Evolutionary conservation across 23 tunicate species (phyloP).

Genomic region (Phallusia fumigata): DNA sequence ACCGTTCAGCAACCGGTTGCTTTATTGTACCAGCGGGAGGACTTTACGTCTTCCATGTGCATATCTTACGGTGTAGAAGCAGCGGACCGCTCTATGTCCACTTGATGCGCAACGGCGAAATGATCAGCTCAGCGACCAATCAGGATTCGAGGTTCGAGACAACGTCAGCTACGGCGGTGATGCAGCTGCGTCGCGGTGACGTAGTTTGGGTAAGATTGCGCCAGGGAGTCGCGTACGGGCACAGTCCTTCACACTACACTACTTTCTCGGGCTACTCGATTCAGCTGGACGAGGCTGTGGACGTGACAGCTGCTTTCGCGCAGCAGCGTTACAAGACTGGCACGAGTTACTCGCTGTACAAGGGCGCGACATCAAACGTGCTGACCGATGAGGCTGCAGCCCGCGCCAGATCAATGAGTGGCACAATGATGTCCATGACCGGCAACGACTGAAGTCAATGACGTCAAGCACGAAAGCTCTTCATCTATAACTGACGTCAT

Average conservation of each 20-base stretch:
- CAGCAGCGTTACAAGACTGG: conserved; percentile 19
- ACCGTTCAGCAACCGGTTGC: conserved; percentile 73
- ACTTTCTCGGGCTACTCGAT: conserved; percentile 93
- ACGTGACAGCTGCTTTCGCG: conserved; percentile 22
- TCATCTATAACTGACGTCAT: not conserved
- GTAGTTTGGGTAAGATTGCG: conserved; percentile 94
- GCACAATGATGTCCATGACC: conserved; percentile 16
- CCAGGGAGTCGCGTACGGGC: conserved; percentile 89
- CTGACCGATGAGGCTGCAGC: conserved; percentile 40
- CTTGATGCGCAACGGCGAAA: conserved; percentile 78
- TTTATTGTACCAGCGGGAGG: conserved; percentile 95
- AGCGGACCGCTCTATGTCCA: conserved; percentile 77
- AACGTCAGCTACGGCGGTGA: conserved; percentile 79
- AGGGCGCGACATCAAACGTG: conserved; percentile 12
- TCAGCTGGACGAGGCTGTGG: conserved; percentile 52
- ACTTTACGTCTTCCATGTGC: conserved; percentile 81
- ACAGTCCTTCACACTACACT: conserved; percentile 78
- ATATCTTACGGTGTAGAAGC: conserved; percentile 81
- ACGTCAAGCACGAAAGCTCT: not conserved
- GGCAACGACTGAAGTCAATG: conserved; percentile 27
- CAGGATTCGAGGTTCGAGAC: conserved; percentile 93
- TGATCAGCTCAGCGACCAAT: conserved; percentile 84
- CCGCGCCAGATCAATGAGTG: conserved; percentile 17
- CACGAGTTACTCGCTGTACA: conserved; percentile 39
- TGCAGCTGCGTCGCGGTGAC: conserved; percentile 75